Base-by-base conservation (phyloP, 2,888 invertebrate species). In the Drosophila robusta region DNA sequence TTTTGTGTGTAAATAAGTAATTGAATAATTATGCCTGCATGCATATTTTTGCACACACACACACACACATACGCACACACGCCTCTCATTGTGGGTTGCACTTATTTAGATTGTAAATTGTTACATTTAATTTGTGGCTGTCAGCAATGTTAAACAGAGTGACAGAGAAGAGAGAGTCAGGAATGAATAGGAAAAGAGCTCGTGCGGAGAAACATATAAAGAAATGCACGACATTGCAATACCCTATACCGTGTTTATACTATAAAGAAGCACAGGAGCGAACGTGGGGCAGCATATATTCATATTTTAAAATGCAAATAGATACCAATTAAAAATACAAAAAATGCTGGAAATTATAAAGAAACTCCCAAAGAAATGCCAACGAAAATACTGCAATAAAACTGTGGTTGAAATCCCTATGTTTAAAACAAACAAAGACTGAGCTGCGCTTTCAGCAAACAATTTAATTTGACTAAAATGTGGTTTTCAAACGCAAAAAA, bases 1-100 rank as follows among this genome's bases (percentile, higher is more conserved):
- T 62, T 45, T 36, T 34, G 32, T 72, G 51, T 52, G 75, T 55
- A 69, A 69, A 75, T 75, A 71, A 64, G 45, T 71, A 69, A 75
- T 75, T 72, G 42, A 65, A 58, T 72, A 75, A 75, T 75, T 68
- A 69, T 58, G 50, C 41, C 32, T 16, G 36, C 50, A 75, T 54
- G 44, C 14, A 50, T 14, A 49, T 39, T 39, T 65, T 38, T 8
- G 16, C 54, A 50, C 38, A 34, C 55, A 51, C 32, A 39, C 51
- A 9, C 52, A 24, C 50, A n/a, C 29, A 5, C 38, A 16, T 12
- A 29, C 32, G 34, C 45, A 34, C 26, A 24, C 34, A 26, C 34
- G 8, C 9, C 26, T 4, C 22, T 47, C 16, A 12, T 16, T 29
- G 18, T 11, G 34, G 34, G 11, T 34, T 42, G 24, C 38, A 39